Conservation (phyloP, 1,140 invertebrate species). For the Trachymyrmex septentrionalis region DNA sequence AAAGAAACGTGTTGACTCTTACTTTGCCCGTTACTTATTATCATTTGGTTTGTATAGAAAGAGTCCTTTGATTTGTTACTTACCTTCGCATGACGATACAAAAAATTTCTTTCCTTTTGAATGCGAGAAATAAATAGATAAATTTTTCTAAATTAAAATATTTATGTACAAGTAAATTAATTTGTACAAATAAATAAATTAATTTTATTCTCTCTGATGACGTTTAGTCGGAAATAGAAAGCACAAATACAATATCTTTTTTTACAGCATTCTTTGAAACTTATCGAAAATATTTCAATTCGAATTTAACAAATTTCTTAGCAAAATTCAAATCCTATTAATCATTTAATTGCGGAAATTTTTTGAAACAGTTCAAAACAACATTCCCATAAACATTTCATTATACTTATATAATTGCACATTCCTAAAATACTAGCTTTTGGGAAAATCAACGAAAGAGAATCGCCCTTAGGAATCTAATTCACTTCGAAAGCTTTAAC, state of each 20-base stretch:
- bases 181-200: not conserved
- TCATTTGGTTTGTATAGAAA: no score
- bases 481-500: conserved; percentile 28
- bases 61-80: no score
- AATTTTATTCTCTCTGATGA: not conserved
- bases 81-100: not conserved
- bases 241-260: not conserved
- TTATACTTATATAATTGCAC: not conserved
- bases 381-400: not conserved
- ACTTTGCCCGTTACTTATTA: no score
- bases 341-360: not conserved
- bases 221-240: not conserved
- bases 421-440: conserved; percentile 19
- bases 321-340: not conserved
- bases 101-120: not conserved
- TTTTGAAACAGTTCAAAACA: not conserved
- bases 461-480: conserved; percentile 42
- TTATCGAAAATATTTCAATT: not conserved
- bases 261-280: not conserved
- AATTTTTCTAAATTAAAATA: not conserved
- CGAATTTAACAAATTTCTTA: not conserved
- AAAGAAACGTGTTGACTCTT: no score
- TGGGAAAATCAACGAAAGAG: not conserved
- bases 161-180: not conserved
- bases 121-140: not conserved